These are phyloP conservation scores for Phrynosoma platyrhinos DNA, from an alignment of 2,113 vertebrate species.

Conservation along the genomic window DNA sequence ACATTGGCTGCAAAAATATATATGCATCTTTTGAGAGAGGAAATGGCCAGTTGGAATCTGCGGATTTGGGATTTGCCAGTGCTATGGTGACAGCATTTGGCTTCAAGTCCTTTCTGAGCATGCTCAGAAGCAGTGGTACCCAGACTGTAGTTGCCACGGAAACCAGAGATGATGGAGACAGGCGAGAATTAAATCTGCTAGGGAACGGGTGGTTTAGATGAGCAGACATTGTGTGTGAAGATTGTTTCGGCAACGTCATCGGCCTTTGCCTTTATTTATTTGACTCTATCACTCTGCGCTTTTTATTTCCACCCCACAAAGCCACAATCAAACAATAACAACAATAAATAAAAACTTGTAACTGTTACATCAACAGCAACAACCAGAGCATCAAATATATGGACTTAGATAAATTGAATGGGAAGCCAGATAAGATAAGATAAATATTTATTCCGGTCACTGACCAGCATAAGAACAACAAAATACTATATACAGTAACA, in stretches of 20 bases:
- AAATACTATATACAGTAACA: not conserved
- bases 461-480: no score
- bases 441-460: no score
- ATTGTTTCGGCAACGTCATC: not conserved
- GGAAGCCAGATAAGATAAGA: no score
- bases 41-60: no score
- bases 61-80: not conserved
- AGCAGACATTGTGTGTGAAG: not conserved
- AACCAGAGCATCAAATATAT: not conserved
- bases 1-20: no score
- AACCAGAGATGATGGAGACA: not conserved
- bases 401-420: not conserved
- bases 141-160: not conserved
- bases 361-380: no score
- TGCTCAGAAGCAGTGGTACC: not conserved
- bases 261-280: not conserved
- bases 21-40: not conserved
- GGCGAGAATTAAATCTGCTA: not conserved
- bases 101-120: not conserved
- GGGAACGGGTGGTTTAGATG: not conserved
- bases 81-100: not conserved
- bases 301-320: not conserved
- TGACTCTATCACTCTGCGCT: not conserved
- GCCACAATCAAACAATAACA: not conserved
- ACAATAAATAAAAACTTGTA: not conserved